Evolutionary conservation across 2,113 vertebrate species (phyloP), one percentile per base, ranked within the genome.

Genomic region (Gavialis gangeticus): DNA sequence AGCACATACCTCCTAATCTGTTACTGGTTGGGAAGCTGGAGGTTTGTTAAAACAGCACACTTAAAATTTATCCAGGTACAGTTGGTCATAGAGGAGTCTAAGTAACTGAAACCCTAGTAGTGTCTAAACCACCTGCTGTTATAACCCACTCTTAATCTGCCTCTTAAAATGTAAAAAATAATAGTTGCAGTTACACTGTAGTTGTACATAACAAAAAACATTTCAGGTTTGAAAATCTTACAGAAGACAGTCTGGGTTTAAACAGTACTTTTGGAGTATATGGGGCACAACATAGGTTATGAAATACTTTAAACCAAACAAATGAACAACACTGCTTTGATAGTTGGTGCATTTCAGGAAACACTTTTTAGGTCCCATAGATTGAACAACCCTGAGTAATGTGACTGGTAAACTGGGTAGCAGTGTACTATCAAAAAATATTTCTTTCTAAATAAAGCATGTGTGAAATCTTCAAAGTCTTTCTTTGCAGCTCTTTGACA

Each of bases 371-470:
- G 69, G 57, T 93, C n/a, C 57, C 89, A 10, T 75, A 14, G 55
- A 22, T 73, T 64, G 75, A 81, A 81, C 75, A 56, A 57, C 69
- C 30, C 88, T 87, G 37, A 83, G n/a, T 90, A 92, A 96, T 0
- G 4, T 86, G 84, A 59, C 56, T 95, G 1, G 84, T 30, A 54
- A 93, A 92, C n/a, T 82, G 6, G 85, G 57, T 25, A 91, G 46
- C 21, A 57, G n/a, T 90, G 73, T 55, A 66, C 34, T 34, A 37
- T 73, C 73, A 95, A 89, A 89, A 93, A 55, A 21, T 75, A 0
- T 64, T 88, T 22, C 55, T 63, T 91, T 92, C 58, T 10, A 69
- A 92, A 73, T 85, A 91, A 93, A 92, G 76, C 54, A 67, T 3
- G 69, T 67, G 11, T 86, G 22, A 64, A 91, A 94, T 63, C 14